Conservation (phyloP, 2,888 invertebrate genomes). For the Macrosoma leucophasiata region DNA sequence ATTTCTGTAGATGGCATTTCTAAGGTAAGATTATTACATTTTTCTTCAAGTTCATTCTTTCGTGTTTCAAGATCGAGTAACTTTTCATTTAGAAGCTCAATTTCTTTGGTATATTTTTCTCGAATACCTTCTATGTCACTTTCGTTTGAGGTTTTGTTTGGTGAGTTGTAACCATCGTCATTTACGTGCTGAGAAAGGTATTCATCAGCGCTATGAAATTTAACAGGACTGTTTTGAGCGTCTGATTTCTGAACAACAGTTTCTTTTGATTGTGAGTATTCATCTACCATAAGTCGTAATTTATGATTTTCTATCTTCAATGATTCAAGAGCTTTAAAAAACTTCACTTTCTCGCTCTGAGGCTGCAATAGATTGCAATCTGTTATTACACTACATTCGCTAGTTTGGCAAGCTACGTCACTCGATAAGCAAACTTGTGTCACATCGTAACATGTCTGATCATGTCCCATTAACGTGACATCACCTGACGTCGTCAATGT, state of each 20-base stretch:
- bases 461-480: constrained; percentile 48
- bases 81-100: constrained; percentile 33
- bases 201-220: constrained; percentile 16
- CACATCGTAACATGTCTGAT: constrained; percentile 54
- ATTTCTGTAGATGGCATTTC: constrained; percentile 44
- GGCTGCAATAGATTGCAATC: constrained; percentile 29
- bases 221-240: constrained; percentile 36
- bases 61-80: constrained; percentile 32
- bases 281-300: constrained; percentile 35
- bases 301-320: constrained; percentile 43
- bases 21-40: constrained; percentile 42
- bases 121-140: constrained; percentile 22
- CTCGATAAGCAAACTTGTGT: constrained; percentile 41
- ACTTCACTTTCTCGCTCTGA: constrained; percentile 33
- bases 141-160: constrained; percentile 30
- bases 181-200: too few species aligned
- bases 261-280: constrained; percentile 24
- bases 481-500: constrained; percentile 49
- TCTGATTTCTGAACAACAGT: constrained; percentile 23
- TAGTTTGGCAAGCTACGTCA: constrained; percentile 45
- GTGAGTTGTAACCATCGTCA: too few species aligned
- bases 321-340: constrained; percentile 32
- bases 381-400: constrained; percentile 29
- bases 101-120: constrained; percentile 29
- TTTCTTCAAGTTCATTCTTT: constrained; percentile 41